These are phyloP conservation scores for Phrynosoma blainvillii DNA, from an alignment of 2,113 vertebrate genomes.

Conservation along the genomic window DNA sequence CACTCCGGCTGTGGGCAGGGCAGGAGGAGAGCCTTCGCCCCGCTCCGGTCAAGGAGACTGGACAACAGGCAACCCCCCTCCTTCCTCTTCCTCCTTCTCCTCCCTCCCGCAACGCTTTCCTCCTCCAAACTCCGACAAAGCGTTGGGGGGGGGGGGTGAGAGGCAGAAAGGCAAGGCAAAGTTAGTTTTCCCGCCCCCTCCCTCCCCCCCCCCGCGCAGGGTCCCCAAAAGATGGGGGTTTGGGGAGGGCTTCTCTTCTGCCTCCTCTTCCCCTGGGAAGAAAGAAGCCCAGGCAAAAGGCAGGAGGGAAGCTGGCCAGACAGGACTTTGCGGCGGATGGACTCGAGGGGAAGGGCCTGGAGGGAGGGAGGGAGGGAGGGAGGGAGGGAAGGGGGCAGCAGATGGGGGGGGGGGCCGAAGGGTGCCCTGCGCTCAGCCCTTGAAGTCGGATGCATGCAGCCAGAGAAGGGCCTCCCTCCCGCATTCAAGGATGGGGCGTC, in stretches of 20 bases:
- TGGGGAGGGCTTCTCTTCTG: background rate
- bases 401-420: constrained; percentile 49
- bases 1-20: constrained; percentile 36
- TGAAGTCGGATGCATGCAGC: too few relatives aligned
- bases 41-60: background rate
- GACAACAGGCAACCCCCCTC: background rate
- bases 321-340: constrained; percentile 37
- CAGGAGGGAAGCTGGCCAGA: constrained; percentile 14
- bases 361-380: background rate
- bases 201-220: too few relatives aligned
- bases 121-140: background rate
- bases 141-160: background rate
- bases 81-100: too few relatives aligned
- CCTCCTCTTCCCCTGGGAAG: background rate
- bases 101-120: too few relatives aligned
- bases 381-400: background rate
- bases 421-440: constrained; percentile 35
- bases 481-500: constrained; percentile 66
- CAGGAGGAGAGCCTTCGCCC: too few relatives aligned
- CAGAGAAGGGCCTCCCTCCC: constrained; percentile 71
- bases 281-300: background rate
- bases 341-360: too few relatives aligned
- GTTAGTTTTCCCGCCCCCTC: too few relatives aligned
- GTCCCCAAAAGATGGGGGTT: too few relatives aligned
- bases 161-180: too few relatives aligned